A percentile compares a stretch with the other conserved stretches of the same genome.
phyloP scores from a whole-genome alignment of 2,113 vertebrate species.

The Ramphastos sulfuratus region DNA sequence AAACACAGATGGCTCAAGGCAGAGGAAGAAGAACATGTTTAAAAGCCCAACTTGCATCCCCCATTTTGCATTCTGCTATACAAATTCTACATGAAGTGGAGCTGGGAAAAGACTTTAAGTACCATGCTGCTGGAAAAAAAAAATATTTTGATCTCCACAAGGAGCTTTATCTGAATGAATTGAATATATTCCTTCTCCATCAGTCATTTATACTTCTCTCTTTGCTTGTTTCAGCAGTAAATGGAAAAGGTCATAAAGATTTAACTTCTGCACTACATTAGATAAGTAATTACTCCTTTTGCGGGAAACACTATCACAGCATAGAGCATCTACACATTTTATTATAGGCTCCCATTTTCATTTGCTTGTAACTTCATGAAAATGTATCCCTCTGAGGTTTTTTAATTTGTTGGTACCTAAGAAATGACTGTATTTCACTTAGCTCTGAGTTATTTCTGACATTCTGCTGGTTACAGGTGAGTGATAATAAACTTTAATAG shows the following conservation, averaged over 20 bases:
- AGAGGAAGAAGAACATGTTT: not conserved
- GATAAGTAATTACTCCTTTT: conserved; percentile 9
- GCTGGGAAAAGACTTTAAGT: not conserved
- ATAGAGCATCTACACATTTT: not conserved
- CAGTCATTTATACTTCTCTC: not conserved
- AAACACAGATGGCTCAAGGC: conserved; percentile 10
- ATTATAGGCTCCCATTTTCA: not conserved
- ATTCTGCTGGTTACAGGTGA: not conserved
- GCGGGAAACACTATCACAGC: not conserved
- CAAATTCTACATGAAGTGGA: not conserved
- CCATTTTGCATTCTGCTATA: not conserved
- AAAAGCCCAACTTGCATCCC: not conserved
- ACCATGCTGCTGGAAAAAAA: not conserved
- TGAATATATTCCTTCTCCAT: not conserved
- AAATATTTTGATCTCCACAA: not conserved
- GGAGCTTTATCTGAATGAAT: not conserved
- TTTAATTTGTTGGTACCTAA: not conserved
- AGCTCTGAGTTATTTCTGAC: not conserved
- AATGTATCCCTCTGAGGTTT: not conserved
- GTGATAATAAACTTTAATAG: not conserved
- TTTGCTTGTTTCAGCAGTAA: conserved; percentile 26
- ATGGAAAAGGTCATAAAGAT: conserved; percentile 18
- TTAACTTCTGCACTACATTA: conserved; percentile 12
- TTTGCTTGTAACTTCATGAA: not conserved
- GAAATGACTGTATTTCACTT: not conserved